phyloP scores from a whole-genome alignment of 2,888 invertebrate genomes.

The Mesopsocus fuscifrons region DNA sequence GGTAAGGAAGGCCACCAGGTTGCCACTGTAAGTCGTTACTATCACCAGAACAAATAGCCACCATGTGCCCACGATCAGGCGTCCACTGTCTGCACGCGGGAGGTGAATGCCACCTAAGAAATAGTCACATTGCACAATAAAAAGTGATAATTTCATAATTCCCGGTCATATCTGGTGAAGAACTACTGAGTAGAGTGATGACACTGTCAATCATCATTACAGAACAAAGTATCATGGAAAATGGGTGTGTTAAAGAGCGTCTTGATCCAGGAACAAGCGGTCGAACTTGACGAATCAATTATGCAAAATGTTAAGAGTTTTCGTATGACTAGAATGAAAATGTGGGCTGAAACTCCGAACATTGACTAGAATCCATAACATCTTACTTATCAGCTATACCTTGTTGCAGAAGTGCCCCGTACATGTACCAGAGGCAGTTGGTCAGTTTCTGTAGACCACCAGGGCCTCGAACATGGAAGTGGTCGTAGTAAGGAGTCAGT shows the following conservation, averaged over 20 bases:
- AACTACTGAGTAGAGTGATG: too few relatives aligned
- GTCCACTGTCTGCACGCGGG: conserved; percentile 68
- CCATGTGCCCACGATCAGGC: conserved; percentile 74
- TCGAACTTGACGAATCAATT: too few relatives aligned
- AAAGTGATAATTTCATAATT: conserved; percentile 4
- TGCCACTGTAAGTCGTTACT: conserved; percentile 82
- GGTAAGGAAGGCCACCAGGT: conserved; percentile 78
- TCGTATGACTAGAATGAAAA: too few relatives aligned
- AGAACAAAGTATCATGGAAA: too few relatives aligned
- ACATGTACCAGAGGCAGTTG: conserved; percentile 74
- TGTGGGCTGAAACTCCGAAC: too few relatives aligned
- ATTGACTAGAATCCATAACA: too few relatives aligned
- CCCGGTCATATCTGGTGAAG: too few relatives aligned
- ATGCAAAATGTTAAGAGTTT: too few relatives aligned
- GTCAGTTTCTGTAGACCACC: conserved; percentile 18
- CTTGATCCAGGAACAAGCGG: too few relatives aligned
- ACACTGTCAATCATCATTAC: too few relatives aligned
- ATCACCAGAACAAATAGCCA: conserved; percentile 79
- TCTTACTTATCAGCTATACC: too few relatives aligned
- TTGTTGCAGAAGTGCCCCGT: conserved; percentile 80
- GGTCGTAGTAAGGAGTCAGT: conserved; percentile 50
- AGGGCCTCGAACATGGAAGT: conserved; percentile 32
- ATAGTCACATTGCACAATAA: conserved; percentile 7
- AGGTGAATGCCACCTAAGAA: conserved; percentile 63
- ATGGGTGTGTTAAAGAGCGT: too few relatives aligned